phyloP scores from a whole-genome alignment of 2,113 vertebrate species.

The Gnathonemus longibarbis region DNA sequence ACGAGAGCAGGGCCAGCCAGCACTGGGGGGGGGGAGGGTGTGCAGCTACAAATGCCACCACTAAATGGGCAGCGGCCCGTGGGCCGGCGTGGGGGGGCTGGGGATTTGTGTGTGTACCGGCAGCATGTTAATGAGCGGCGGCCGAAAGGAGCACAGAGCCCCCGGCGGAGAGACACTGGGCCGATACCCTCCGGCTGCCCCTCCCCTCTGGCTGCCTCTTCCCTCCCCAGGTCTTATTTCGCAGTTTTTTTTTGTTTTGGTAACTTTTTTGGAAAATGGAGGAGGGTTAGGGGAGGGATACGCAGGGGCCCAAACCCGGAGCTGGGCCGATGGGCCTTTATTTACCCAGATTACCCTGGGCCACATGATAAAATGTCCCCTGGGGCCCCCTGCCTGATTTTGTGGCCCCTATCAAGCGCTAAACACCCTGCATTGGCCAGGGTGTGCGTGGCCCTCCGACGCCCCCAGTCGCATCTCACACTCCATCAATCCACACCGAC shows the following conservation, averaged over 20 bases:
- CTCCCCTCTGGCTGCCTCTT: background rate
- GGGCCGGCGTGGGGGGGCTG: background rate
- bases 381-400: background rate
- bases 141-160: background rate
- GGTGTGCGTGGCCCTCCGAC: background rate
- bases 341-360: background rate
- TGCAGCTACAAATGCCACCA: background rate
- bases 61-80: background rate
- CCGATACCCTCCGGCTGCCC: background rate
- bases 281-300: background rate
- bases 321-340: background rate
- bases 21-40: background rate
- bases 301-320: background rate
- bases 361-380: background rate
- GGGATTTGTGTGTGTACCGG: background rate
- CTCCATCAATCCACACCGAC: background rate
- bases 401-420: background rate
- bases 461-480: background rate
- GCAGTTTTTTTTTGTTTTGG: background rate
- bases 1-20: background rate
- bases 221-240: background rate
- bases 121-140: constrained; percentile 1
- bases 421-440: background rate
- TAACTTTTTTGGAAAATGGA: background rate
- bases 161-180: background rate